These are phyloP conservation scores for Gadus macrocephalus DNA, from an alignment of 2,113 vertebrate genomes.

Conservation along the genomic window DNA sequence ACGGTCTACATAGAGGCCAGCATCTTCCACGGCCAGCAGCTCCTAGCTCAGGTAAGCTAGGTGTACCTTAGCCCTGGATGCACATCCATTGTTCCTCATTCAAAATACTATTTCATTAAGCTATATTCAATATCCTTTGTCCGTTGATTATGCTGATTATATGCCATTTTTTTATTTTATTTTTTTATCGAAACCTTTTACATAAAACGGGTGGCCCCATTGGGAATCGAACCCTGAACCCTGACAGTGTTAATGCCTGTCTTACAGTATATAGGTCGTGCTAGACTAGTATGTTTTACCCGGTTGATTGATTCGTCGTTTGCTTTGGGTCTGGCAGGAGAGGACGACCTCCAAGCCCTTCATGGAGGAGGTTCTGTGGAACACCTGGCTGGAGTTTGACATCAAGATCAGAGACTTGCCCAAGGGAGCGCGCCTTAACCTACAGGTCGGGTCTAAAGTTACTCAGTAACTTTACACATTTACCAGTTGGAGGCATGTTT, in stretches of 20 bases:
- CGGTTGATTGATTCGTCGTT: neutral
- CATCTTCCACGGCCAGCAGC: conserved; percentile 93
- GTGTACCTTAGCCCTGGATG: neutral
- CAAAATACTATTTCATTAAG: too few species aligned
- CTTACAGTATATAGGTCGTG: too few species aligned
- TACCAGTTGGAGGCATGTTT: too few species aligned
- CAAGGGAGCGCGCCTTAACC: conserved; percentile 88
- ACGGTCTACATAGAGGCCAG: conserved; percentile 92
- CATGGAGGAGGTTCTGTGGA: conserved; percentile 95
- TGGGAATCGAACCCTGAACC: too few species aligned
- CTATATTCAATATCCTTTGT: too few species aligned
- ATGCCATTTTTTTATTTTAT: too few species aligned
- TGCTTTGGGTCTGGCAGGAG: conserved; percentile 45
- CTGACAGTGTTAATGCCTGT: too few species aligned
- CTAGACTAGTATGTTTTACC: too few species aligned
- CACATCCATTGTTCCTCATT: too few species aligned
- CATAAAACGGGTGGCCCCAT: too few species aligned
- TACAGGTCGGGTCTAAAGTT: conserved; percentile 68
- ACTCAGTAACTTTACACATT: neutral
- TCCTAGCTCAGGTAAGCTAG: conserved; percentile 78
- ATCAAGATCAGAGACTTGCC: conserved; percentile 95
- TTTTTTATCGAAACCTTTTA: too few species aligned
- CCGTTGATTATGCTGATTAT: too few species aligned
- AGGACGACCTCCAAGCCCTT: conserved; percentile 87
- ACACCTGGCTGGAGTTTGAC: conserved; percentile 91